Evolutionary conservation across 2,888 invertebrate genomes (phyloP).

Genomic region (Acleris cristana): DNA sequence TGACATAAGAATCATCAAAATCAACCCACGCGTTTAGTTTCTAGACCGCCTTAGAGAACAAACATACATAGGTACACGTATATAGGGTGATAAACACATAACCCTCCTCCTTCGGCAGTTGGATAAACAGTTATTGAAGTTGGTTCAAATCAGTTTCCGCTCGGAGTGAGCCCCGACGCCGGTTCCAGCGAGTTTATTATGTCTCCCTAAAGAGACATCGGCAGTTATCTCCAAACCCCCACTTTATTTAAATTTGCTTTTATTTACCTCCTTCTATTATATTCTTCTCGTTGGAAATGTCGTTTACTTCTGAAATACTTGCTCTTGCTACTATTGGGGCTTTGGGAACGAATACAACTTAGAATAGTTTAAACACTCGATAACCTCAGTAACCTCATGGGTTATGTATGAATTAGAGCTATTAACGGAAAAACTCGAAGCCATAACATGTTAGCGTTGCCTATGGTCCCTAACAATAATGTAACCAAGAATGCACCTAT

Average conservation of each 20-base stretch:
- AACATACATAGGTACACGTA: no score
- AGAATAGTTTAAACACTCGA: no score
- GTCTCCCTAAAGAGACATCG: slow-evolving; percentile 36
- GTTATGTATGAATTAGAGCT: no score
- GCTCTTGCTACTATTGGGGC: not conserved
- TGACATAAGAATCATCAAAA: not conserved
- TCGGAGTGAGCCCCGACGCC: not conserved
- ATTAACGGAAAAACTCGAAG: no score
- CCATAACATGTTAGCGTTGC: no score
- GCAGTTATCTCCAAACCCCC: slow-evolving; percentile 36
- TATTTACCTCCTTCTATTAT: slow-evolving; percentile 31
- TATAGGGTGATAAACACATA: no score
- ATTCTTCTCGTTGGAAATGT: slow-evolving; percentile 1
- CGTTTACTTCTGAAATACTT: slow-evolving; percentile 9
- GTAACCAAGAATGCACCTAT: no score
- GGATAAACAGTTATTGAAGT: no score
- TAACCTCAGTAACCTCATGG: no score
- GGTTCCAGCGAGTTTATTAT: slow-evolving; percentile 25
- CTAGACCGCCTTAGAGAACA: not conserved
- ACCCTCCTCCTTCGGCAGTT: no score
- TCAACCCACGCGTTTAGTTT: not conserved
- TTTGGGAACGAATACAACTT: no score
- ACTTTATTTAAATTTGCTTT: slow-evolving; percentile 34
- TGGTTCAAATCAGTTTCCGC: not conserved
- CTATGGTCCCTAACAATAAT: no score